phyloP scores from a whole-genome alignment of 1,140 invertebrate genomes.

The Bactericera cockerelli region DNA sequence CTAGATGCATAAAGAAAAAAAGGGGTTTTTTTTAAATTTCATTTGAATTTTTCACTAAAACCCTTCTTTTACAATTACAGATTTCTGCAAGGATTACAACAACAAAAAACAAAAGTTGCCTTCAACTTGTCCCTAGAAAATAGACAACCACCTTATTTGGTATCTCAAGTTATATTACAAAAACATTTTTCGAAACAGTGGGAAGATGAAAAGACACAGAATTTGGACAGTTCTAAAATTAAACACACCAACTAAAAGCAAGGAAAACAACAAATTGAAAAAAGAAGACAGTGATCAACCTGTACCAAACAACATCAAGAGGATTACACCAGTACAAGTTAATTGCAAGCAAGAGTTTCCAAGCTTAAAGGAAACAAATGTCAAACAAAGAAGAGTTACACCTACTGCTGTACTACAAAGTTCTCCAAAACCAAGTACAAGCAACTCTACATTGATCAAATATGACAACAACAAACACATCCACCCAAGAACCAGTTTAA shows the following conservation, averaged over 20 bases:
- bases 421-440: not conserved
- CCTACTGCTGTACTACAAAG: not conserved
- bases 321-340: not conserved
- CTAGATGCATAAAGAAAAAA: no score
- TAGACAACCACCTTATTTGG: not conserved
- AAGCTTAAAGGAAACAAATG: not conserved
- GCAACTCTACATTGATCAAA: not conserved
- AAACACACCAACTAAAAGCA: not conserved
- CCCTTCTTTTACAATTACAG: no score
- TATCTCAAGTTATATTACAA: not conserved
- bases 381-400: conserved; percentile 1
- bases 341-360: not conserved
- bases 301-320: not conserved
- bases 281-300: not conserved
- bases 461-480: not conserved
- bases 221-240: no score
- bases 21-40: no score
- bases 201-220: not conserved
- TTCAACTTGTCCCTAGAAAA: not conserved
- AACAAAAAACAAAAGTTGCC: not conserved
- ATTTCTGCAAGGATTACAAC: not conserved
- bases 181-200: not conserved
- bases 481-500: not conserved
- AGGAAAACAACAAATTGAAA: not conserved
- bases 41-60: no score